Evolutionary conservation across 2,797 vertebrate species (phyloP), one percentile per base, ranked within the genome.

Genomic region (Cichlasoma orientale): DNA sequence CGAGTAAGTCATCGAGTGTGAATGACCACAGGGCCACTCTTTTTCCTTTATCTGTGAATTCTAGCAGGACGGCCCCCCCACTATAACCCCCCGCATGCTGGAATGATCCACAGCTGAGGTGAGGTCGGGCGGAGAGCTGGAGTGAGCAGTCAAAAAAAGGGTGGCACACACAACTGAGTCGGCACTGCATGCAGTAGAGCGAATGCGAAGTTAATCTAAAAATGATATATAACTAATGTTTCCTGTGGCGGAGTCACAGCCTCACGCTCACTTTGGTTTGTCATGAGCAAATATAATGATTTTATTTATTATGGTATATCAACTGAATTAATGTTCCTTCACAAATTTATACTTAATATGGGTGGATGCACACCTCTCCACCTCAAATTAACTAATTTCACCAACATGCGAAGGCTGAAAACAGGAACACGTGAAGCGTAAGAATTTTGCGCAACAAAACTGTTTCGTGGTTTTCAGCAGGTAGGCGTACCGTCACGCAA

Each of bases 101-200:
- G 52, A 79, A 75, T 47, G 56, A 90, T 91, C 56, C 77, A 75
- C 41, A 82, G 56, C 66, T 71, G 47, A 84, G 41, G 74, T 75
- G 27, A 68, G 38, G 21, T 27, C 33, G 41, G 72, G 27, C 29
- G 68, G 77, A 69, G 82, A 79, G 71, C 12, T 77, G 57, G 57
- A 21, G 47, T 31, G 56, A 75, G 57, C 7, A 66, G 38, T 19
- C 21, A 36, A 77, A 70, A 75, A 70, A 54, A 47, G 38, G 11
- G 41, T 3, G n/a, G 58, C 5, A 18, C 11, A 36, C 54, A 59
- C 7, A 68, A 29, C 18, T 4, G 38, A 72, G 66, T 63, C 57
- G 75, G 36, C 59, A 23, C 16, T 54, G 5, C 31, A 74, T 81
- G 59, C 56, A 82, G 13, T 53, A 25, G 9, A 56, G 16, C 66